Evolutionary conservation across 2,888 invertebrate species (phyloP), one percentile per base, ranked within the genome.

Genomic region (Griposia aprilina): DNA sequence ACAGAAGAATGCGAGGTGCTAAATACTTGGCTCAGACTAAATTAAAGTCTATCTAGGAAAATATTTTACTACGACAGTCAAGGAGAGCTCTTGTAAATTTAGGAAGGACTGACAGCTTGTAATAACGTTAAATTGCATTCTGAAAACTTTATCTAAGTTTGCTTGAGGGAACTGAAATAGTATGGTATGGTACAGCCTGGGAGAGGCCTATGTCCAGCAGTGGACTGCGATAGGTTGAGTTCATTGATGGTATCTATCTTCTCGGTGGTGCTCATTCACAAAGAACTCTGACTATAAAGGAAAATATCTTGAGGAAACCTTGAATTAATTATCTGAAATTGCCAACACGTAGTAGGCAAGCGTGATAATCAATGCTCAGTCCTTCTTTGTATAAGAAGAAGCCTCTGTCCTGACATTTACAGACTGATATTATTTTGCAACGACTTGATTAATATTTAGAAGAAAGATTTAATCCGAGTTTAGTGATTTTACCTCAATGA

Each of bases 31-130:
- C 70, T 59, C 74, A 20, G 59, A 45, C 75, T 57, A 82, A 72
- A 80, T 84, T 71, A 80, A 74, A 82, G 62, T 82, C 71, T 72
- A 48, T 71, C 80, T 80, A 59, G 62, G 62, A 74, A 71, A 68
- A 82, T 84, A 80, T 84, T 74, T 70, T 60, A 78, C 65, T 26
- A 63, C 26, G 5, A 50, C n/a, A 73, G 59, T 23, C 30, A 15
- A 60, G 45, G 3, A 70, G 23, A 55, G 52, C 55, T 57, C n/a
- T 30, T 55, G 59, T 57, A 55, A 84, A 55, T 55, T 78, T 26
- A 55, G 13, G 55, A 30, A 20, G 26, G 30, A n/a, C 50, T 68
- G 74, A 59, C 71, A 57, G 20, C 26, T 59, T 72, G 30, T 52
- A 83, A 63, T 68, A 81, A 48, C 45, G 36, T 63, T 59, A 68